Percentiles rank a stretch among this genome's conserved stretches.
These are phyloP conservation scores for Loris lydekkerianus DNA, from an alignment of 2,797 vertebrate genomes.

Conservation along the genomic window DNA sequence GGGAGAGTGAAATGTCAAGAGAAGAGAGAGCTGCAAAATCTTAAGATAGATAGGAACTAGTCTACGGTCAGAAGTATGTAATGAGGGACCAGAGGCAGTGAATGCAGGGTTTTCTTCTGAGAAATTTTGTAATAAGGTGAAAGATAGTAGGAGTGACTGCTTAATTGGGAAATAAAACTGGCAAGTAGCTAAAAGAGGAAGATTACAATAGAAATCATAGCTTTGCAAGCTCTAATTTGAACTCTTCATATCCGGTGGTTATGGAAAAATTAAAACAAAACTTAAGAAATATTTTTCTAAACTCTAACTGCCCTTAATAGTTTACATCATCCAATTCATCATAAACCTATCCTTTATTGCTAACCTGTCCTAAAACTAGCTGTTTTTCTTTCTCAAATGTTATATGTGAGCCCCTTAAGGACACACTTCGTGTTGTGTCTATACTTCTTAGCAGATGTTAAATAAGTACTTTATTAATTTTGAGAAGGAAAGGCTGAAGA, in stretches of 20 bases:
- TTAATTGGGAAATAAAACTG: background rate
- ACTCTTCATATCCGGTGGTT: too few relatives aligned
- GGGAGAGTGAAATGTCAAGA: background rate
- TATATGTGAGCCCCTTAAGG: background rate
- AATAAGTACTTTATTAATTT: background rate
- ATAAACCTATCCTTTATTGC: background rate
- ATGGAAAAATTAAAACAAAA: conserved; percentile 44
- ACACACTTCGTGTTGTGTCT: background rate
- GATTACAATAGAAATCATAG: background rate
- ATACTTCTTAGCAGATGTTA: background rate
- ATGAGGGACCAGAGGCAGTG: background rate
- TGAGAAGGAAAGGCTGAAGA: background rate
- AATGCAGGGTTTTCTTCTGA: background rate
- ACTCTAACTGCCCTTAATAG: background rate
- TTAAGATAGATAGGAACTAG: background rate
- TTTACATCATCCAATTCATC: background rate
- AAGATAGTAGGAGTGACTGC: background rate
- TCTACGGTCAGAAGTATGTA: background rate
- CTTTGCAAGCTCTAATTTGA: background rate
- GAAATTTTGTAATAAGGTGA: background rate
- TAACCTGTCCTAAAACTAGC: background rate
- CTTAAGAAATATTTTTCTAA: conserved; percentile 22
- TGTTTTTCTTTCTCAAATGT: background rate
- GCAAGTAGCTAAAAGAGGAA: background rate
- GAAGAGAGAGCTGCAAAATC: background rate